Conservation (phyloP, 1,140 invertebrate genomes). For the Brachionus asplanchnoidis region DNA sequence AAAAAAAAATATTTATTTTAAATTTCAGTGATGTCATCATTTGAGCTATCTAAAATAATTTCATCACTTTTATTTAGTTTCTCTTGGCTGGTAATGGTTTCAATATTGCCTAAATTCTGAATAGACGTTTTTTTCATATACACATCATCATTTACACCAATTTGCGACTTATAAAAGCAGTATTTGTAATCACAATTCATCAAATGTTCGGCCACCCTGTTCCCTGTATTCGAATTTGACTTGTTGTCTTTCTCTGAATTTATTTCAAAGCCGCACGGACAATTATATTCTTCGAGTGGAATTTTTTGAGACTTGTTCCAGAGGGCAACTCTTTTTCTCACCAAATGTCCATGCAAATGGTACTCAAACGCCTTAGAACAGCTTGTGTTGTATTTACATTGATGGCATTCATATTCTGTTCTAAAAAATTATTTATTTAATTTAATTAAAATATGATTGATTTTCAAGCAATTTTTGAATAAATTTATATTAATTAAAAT, state of each 20-base stretch:
- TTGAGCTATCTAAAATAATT: slow-evolving; percentile 25
- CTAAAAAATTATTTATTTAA: neutral
- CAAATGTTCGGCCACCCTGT: slow-evolving; percentile 34
- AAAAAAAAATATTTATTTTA: neutral
- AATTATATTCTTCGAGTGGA: neutral
- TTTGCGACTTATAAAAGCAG: neutral
- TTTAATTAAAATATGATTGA: neutral
- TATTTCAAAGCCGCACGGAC: slow-evolving; percentile 25
- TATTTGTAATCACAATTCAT: slow-evolving; percentile 29
- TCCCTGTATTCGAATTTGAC: slow-evolving; percentile 8
- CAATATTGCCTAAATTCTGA: slow-evolving; percentile 5
- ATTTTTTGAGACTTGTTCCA: slow-evolving; percentile 20
- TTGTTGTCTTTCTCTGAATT: neutral
- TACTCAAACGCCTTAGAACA: slow-evolving; percentile 33
- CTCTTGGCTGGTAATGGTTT: neutral
- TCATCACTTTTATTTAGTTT: slow-evolving; percentile 25
- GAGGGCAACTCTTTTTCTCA: slow-evolving; percentile 22
- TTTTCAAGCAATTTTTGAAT: neutral
- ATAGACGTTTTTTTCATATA: neutral
- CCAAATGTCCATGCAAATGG: slow-evolving; percentile 41
- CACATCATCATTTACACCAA: neutral
- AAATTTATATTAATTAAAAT: neutral
- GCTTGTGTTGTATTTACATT: slow-evolving; percentile 36
- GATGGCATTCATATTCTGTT: slow-evolving; percentile 37
- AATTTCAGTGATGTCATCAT: neutral